Evolutionary conservation across 2,113 vertebrate species (phyloP).

Genomic region (Ctenomys sociabilis): DNA sequence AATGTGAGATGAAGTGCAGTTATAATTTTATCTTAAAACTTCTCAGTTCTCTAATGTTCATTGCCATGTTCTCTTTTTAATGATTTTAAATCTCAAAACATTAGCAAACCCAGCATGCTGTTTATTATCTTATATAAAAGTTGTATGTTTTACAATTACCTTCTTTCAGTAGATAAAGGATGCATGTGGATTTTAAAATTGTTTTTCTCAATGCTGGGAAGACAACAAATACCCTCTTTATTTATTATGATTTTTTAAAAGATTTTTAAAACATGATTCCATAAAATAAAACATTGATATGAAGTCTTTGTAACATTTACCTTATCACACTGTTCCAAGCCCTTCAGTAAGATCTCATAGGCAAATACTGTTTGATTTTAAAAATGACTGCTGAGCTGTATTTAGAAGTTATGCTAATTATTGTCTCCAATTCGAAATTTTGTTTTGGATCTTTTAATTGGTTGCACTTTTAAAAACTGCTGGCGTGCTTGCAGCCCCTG

Average conservation of each 20-base stretch:
- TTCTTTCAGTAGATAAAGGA: neutral
- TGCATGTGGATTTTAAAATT: neutral
- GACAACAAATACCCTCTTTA: neutral
- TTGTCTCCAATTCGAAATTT: neutral
- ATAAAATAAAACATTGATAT: neutral
- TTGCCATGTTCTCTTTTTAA: neutral
- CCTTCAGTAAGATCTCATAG: neutral
- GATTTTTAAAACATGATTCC: neutral
- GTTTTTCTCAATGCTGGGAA: slow-evolving; percentile 7
- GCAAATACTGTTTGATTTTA: neutral
- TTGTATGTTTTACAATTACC: neutral
- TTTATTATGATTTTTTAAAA: neutral
- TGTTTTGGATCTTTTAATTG: neutral
- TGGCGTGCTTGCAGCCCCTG: neutral
- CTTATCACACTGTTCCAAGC: neutral
- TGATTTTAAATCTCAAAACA: slow-evolving; percentile 38
- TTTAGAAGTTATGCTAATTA: neutral
- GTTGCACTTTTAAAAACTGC: neutral
- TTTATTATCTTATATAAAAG: neutral
- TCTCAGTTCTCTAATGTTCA: neutral
- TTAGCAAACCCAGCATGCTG: neutral
- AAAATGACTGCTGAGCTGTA: neutral
- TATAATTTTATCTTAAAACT: slow-evolving; percentile 59
- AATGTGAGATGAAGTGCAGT: slow-evolving; percentile 36
- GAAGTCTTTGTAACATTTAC: neutral